Evolutionary conservation across 2,888 invertebrate genomes (phyloP).

Genomic region (Microdon myrmicae): DNA sequence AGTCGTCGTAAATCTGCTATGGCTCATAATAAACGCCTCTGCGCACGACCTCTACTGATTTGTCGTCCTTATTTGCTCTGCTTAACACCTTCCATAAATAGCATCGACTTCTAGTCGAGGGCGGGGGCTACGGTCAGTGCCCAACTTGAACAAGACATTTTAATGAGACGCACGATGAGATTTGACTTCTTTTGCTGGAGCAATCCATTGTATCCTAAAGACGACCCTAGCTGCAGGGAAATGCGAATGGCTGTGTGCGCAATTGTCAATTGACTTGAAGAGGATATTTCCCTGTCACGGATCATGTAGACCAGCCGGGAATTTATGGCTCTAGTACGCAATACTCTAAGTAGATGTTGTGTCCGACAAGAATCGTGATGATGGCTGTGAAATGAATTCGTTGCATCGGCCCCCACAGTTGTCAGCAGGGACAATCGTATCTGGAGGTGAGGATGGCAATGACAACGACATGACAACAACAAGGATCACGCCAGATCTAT

Average conservation of each 20-base stretch:
- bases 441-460: conserved; percentile 7
- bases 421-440: conserved; percentile 38
- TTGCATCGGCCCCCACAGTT: conserved; percentile 27
- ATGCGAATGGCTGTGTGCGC: background rate
- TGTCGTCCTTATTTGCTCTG: conserved; percentile 39
- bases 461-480: conserved; percentile 9
- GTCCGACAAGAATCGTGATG: background rate
- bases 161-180: conserved; percentile 38
- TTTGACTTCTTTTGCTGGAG: conserved; percentile 16
- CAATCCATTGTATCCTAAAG: conserved; percentile 35
- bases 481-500: conserved; percentile 27
- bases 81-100: conserved; percentile 41
- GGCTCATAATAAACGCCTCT: conserved; percentile 50
- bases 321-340: conserved; percentile 31
- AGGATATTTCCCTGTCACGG: conserved; percentile 9
- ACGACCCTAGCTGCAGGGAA: background rate
- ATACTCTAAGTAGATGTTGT: conserved; percentile 39
- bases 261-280: conserved; percentile 15
- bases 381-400: conserved; percentile 9
- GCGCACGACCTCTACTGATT: conserved; percentile 40
- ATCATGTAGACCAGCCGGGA: conserved; percentile 29
- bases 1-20: conserved; percentile 43
- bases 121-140: conserved; percentile 15
- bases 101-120: conserved; percentile 2
- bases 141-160: conserved; percentile 46